phyloP scores from a whole-genome alignment of 1,140 invertebrate genomes.

The Bemisia tabaci region DNA sequence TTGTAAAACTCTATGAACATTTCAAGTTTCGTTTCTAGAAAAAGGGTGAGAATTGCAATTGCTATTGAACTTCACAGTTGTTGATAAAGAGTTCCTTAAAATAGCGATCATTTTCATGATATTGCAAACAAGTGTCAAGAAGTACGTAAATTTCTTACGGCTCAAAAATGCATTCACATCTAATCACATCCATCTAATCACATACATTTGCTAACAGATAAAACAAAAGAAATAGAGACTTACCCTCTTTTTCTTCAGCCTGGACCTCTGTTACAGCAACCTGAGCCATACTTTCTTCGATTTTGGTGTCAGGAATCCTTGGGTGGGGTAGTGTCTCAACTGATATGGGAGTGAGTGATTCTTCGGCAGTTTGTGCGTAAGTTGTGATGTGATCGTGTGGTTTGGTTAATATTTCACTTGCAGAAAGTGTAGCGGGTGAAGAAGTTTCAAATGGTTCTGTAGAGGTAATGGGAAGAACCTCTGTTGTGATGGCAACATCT shows the following conservation, averaged over 20 bases:
- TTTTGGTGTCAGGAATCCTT: slow-evolving; percentile 15
- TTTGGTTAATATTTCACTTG: slow-evolving; percentile 21
- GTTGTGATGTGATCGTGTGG: slow-evolving; percentile 23
- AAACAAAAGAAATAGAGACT: slow-evolving; percentile 15
- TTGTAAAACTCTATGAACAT: too few relatives aligned
- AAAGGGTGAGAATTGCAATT: too few relatives aligned
- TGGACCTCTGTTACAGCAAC: slow-evolving; percentile 21
- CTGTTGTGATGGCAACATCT: slow-evolving; percentile 15
- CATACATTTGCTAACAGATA: too few relatives aligned
- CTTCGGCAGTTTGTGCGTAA: slow-evolving; percentile 16
- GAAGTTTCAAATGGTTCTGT: slow-evolving; percentile 25
- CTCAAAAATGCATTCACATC: too few relatives aligned
- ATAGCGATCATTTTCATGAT: too few relatives aligned
- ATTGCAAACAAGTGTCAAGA: too few relatives aligned
- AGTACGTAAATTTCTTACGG: too few relatives aligned
- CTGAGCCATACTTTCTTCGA: slow-evolving; percentile 18
- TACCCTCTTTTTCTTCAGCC: slow-evolving; percentile 22
- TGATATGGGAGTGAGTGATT: slow-evolving; percentile 12
- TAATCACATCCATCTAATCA: too few relatives aligned
- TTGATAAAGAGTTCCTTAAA: too few relatives aligned
- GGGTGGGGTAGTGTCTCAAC: slow-evolving; percentile 9
- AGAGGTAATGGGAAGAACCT: slow-evolving; percentile 19
- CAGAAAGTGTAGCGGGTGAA: slow-evolving; percentile 10
- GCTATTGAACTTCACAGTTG: too few relatives aligned
- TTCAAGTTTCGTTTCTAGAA: too few relatives aligned